Base-by-base conservation (phyloP, 64 coral and sea anemone species). In the Montipora capricornis region DNA sequence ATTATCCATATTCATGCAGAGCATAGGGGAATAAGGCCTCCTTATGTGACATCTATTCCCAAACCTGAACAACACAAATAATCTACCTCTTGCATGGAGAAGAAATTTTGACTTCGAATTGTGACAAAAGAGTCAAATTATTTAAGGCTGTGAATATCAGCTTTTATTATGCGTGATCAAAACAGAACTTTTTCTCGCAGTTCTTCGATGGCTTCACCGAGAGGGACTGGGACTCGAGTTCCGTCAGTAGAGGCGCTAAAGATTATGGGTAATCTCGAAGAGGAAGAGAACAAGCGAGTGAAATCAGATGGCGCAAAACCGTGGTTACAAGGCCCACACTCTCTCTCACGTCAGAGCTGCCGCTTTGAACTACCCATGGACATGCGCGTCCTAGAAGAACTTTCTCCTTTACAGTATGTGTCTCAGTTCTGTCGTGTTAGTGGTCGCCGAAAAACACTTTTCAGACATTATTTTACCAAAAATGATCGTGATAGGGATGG, bases 331-430 rank as follows among this genome's bases (percentile, higher is more conserved):
- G 97, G 97, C 0, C 97, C 97, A 5, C 89, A 96, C 73, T 90
- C 97, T 22, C 67, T 99, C n/a, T 92, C 94, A 51, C 83, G 97
- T 5, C 81, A 94, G 58, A 82, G 94, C n/a, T 99, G 97, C 68
- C 70, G 97, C 1, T 99, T 94, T 91, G 94, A 99, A 44, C 92
- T 99, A 4, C 97, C 97, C 45, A 99, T 99, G 97, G 95, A 99
- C 69, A 67, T 99, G 84, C 75, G 88, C 74, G 67, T 89, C 37
- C 87, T 99, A 44, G 97, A 99, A 68, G 68, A 79, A 1, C 68
- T 99, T 60, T 94, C 94, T 14, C 94, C 89, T 8, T 45, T 99
- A 9, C 83, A 96, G 46, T 99, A 99, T 24, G 77, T 95, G 12
- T 92, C 97, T 19, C 60, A 80, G 5, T 99, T 94, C 57, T 99